Base-by-base conservation (phyloP, 2,888 invertebrate genomes). In the Drosophila kanekoi region DNA sequence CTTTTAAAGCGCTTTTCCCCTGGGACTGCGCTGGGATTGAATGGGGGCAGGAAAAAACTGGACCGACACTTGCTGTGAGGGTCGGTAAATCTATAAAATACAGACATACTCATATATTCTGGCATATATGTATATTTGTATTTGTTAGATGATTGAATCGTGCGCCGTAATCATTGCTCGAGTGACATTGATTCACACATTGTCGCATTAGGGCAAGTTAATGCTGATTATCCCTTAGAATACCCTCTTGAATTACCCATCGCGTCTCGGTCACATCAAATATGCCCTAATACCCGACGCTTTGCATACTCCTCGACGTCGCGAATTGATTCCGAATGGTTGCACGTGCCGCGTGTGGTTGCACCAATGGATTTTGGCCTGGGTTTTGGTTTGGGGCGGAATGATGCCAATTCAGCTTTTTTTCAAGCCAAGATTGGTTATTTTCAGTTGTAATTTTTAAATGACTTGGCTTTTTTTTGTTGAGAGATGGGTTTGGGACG, bases 261-360 rank as follows among this genome's bases (percentile, higher is more conserved):
- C 52, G 41, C 51, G 47, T 48, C 37, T 44, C 40, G 32, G 56
- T 41, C 51, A 40, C 57, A 49, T 37, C 38, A 13, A 28, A 43
- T 35, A 14, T 35, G 16, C 63, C 48, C n/a, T 47, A 45, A 58
- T 40, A 35, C 49, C 10, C 32, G 40, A 14, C 48, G 62, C 54
- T 63, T 60, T 67, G 52, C 74, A 66, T 74, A 64, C 54, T 33
- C 37, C 59, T 11, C 20, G 13, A 43, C 48, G 71, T 56, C 79
- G 64, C 90, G 90, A 90, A 90, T 90, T 81, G 90, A 90, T 90
- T 90, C 78, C 72, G 81, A 89, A 89, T 87, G 85, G 81, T 20
- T 66, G 72, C 89, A 90, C 90, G 89, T 90, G 89, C 64, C 62
- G 71, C 64, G 74, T 87, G 80, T 66, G 84, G 82, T 84, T 65